Evolutionary conservation across 2,113 vertebrate genomes (phyloP).

Genomic region (Sphyrna mokarran): DNA sequence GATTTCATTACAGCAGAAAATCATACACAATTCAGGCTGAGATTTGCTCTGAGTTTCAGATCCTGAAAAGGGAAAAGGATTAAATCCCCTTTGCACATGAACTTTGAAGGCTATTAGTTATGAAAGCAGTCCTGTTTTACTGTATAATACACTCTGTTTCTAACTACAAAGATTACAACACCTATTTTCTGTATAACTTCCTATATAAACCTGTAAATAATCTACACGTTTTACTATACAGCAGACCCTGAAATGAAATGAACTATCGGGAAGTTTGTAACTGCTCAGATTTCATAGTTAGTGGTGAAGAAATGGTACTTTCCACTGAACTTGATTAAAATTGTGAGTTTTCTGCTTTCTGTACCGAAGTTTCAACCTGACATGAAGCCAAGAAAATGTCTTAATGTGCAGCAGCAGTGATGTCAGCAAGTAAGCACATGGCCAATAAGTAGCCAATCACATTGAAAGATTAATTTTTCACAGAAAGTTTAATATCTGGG

Average conservation of each 20-base stretch:
- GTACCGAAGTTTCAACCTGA: neutral
- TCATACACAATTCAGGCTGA: neutral
- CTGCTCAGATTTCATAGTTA: neutral
- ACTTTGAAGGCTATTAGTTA: neutral
- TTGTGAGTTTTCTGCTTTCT: neutral
- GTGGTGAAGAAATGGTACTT: neutral
- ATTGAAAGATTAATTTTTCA: no score
- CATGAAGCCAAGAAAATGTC: neutral
- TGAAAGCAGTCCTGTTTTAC: neutral
- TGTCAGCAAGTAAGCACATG: neutral
- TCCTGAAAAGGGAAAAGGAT: neutral
- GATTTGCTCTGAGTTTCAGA: neutral
- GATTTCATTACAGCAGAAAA: slow-evolving; percentile 23
- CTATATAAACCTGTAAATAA: neutral
- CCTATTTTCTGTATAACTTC: neutral
- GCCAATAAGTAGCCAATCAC: no score
- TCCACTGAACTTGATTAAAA: neutral
- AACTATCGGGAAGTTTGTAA: neutral
- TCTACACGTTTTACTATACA: neutral
- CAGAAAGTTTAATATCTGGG: neutral
- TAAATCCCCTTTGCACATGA: neutral
- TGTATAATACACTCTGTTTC: neutral
- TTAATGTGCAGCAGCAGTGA: neutral
- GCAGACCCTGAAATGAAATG: neutral
- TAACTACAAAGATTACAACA: neutral